A percentile compares a stretch with the other conserved stretches of the same genome.
Evolutionary conservation across 2,113 vertebrate genomes (phyloP).

Genomic region (Lipophrys pholis): DNA sequence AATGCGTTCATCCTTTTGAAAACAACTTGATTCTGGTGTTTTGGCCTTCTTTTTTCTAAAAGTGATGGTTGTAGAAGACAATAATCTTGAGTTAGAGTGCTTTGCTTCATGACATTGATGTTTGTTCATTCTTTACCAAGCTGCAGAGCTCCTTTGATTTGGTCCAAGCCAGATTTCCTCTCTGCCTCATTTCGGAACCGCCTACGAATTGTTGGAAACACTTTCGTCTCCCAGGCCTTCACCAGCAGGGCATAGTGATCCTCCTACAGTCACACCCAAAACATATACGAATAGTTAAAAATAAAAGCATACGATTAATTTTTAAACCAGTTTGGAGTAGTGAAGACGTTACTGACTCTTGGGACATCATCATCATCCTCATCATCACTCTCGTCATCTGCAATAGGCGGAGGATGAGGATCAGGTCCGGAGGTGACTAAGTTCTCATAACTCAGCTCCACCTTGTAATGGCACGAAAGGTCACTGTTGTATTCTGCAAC

Average conservation of each 20-base stretch:
- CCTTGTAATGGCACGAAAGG: conserved; percentile 94
- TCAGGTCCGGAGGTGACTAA: conserved; percentile 95
- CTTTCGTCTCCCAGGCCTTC: conserved; percentile 99
- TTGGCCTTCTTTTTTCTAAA: neutral
- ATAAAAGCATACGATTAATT: neutral
- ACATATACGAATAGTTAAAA: conserved; percentile 9
- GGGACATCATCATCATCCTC: conserved; percentile 95
- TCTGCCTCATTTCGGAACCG: conserved; percentile 98
- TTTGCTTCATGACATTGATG: neutral
- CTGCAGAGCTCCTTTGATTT: conserved; percentile 97
- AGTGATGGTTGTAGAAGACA: neutral
- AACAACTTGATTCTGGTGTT: neutral
- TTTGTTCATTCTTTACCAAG: conserved; percentile 83
- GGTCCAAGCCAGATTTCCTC: conserved; percentile 96
- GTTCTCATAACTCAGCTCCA: conserved; percentile 96
- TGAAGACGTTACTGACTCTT: conserved; percentile 82
- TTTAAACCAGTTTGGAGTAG: neutral
- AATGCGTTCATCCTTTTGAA: neutral
- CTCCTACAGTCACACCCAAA: conserved; percentile 83
- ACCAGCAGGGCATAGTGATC: conserved; percentile 97
- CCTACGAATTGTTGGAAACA: conserved; percentile 97
- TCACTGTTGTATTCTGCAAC: conserved; percentile 94
- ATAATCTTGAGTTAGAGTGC: neutral
- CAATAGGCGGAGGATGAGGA: conserved; percentile 91
- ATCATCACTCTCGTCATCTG: conserved; percentile 96